Conservation (phyloP, 2,888 invertebrate genomes). For the Biston stratarius region DNA sequence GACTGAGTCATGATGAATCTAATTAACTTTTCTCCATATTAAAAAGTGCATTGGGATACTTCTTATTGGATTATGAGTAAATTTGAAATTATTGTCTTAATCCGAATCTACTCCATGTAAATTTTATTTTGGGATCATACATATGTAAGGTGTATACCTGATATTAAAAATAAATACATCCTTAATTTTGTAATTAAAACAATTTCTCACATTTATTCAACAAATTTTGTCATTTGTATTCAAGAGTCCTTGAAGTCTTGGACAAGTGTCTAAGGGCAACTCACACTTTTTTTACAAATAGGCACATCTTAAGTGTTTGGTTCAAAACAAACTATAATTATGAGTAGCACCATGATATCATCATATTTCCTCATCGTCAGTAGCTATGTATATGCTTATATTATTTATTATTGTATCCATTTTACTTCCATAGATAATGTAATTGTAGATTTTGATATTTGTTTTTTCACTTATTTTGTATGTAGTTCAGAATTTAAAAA, state of each 20-base stretch:
- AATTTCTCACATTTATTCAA: too few relatives aligned
- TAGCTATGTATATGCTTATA: background rate
- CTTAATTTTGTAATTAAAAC: too few relatives aligned
- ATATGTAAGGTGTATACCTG: too few relatives aligned
- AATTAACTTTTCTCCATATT: background rate
- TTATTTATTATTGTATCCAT: conserved; percentile 1
- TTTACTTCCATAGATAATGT: background rate
- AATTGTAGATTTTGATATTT: background rate
- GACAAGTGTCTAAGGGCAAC: background rate
- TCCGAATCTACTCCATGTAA: background rate
- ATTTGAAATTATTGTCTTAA: background rate
- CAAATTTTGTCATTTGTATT: too few relatives aligned
- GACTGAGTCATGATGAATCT: background rate
- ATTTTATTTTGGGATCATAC: background rate
- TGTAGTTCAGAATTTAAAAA: background rate
- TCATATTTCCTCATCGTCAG: conserved; percentile 14
- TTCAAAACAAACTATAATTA: conserved; percentile 21
- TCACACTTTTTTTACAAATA: background rate
- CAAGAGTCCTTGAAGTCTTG: background rate
- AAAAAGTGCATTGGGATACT: background rate
- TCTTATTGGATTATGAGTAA: too few relatives aligned
- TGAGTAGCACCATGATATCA: conserved; percentile 3
- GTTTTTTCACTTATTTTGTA: background rate
- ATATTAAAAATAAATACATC: too few relatives aligned
- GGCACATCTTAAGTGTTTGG: background rate